Conservation (phyloP, 2,797 vertebrate species). For the Lutjanus argentimaculatus region DNA sequence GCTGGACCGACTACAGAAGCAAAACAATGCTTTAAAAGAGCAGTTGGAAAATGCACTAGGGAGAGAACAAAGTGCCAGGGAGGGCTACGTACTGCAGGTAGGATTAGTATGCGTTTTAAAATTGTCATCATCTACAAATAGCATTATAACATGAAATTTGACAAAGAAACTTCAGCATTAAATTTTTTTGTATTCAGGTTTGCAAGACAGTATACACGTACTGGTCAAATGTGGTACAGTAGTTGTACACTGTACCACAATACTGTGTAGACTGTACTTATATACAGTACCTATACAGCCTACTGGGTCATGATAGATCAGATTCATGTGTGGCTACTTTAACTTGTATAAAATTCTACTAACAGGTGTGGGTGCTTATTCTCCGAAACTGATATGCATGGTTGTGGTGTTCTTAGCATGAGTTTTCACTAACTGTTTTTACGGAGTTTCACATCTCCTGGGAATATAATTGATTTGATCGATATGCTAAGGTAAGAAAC, state of each 20-base stretch:
- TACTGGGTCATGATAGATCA: not conserved
- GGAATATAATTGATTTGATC: slow-evolving; percentile 83
- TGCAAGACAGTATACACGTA: not conserved
- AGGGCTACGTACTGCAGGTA: slow-evolving; percentile 98
- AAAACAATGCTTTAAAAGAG: slow-evolving; percentile 94
- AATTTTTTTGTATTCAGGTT: not conserved
- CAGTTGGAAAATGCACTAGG: slow-evolving; percentile 93
- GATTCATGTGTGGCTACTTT: slow-evolving; percentile 40
- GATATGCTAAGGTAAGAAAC: slow-evolving; percentile 74
- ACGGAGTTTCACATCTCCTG: slow-evolving; percentile 97
- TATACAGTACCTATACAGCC: slow-evolving; percentile 2
- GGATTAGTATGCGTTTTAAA: slow-evolving; percentile 5
- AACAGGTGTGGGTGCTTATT: slow-evolving; percentile 77
- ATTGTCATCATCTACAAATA: not conserved
- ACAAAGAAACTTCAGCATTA: not conserved
- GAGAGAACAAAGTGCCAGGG: slow-evolving; percentile 93
- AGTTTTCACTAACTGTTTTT: slow-evolving; percentile 87
- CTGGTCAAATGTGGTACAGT: not conserved
- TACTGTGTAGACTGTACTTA: slow-evolving; percentile 8
- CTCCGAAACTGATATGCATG: slow-evolving; percentile 85
- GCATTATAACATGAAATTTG: not conserved
- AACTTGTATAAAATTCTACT: slow-evolving; percentile 64
- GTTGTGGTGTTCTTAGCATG: slow-evolving; percentile 87
- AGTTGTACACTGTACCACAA: not conserved
- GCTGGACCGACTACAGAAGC: slow-evolving; percentile 92